Evolutionary conservation across 2,113 vertebrate species (phyloP).

Genomic region (Nerophis ophidion): DNA sequence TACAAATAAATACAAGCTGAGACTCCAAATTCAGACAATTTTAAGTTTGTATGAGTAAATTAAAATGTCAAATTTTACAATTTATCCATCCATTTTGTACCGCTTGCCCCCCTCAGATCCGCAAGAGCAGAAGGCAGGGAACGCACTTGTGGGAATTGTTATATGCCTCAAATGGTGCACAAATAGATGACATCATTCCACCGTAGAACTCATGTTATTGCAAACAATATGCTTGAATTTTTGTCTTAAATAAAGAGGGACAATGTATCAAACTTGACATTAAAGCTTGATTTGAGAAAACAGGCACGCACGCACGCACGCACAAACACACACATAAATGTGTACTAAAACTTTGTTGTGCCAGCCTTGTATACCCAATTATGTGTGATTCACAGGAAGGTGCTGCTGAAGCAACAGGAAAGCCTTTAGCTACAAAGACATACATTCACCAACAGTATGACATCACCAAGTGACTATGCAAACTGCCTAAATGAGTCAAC

Average conservation of each 20-base stretch:
- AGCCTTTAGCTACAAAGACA: constrained; percentile 21
- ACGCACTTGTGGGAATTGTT: no score
- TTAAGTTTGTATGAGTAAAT: no score
- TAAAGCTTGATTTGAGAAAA: constrained; percentile 45
- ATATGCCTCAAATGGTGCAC: no score
- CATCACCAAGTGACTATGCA: constrained; percentile 19
- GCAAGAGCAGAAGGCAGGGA: no score
- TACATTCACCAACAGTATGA: constrained; percentile 12
- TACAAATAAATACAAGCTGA: no score
- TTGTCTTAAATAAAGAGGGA: constrained; percentile 10
- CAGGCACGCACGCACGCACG: constrained; percentile 24
- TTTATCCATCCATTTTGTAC: no score
- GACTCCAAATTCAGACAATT: no score
- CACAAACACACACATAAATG: constrained; percentile 14
- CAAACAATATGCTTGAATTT: no score
- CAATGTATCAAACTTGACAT: constrained; percentile 35
- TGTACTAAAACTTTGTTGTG: constrained; percentile 5
- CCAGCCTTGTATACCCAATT: constrained; percentile 26
- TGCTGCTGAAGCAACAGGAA: constrained; percentile 44
- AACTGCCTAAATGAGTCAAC: constrained; percentile 8
- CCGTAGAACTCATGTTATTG: no score
- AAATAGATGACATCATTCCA: no score
- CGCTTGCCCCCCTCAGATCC: no score
- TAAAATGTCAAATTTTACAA: no score
- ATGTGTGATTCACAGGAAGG: constrained; percentile 34